Percentiles rank a stretch among this genome's conserved stretches.
Evolutionary conservation across 1,140 invertebrate species (phyloP).

Genomic region (Mactra quadrangularis): DNA sequence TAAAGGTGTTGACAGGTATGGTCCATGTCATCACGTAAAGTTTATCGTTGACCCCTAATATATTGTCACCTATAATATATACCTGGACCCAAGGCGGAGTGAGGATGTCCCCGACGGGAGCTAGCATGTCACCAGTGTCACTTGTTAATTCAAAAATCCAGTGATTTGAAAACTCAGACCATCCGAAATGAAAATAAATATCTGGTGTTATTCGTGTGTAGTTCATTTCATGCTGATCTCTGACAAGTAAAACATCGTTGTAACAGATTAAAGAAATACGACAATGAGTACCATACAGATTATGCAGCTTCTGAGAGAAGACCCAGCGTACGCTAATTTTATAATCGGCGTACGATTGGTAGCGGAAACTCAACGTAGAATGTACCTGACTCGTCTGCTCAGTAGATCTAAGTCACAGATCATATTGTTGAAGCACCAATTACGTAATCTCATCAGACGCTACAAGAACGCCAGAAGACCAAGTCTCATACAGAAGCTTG

Average conservation of each 20-base stretch:
- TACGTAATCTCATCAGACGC: slow-evolving; percentile 24
- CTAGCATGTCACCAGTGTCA: background rate
- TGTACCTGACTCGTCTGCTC: slow-evolving; percentile 26
- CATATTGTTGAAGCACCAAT: slow-evolving; percentile 34
- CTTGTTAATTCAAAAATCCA: background rate
- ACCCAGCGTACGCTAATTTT: slow-evolving; percentile 5
- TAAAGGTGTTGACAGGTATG: background rate
- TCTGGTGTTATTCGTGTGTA: background rate
- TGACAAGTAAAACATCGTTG: background rate
- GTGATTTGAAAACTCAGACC: background rate
- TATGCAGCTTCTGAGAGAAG: background rate
- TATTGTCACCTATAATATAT: slow-evolving; percentile 30
- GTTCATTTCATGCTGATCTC: background rate
- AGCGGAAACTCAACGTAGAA: slow-evolving; percentile 21
- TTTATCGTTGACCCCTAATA: background rate
- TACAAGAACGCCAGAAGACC: slow-evolving; percentile 13
- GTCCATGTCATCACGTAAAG: background rate
- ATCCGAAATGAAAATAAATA: background rate
- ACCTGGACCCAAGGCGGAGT: slow-evolving; percentile 20
- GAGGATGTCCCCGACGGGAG: slow-evolving; percentile 12
- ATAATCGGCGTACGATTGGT: slow-evolving; percentile 1
- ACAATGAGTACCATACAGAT: slow-evolving; percentile 8
- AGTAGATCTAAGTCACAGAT: slow-evolving; percentile 31
- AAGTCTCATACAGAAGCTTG: slow-evolving; percentile 25
- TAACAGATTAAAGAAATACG: background rate